Conservation (phyloP, 2,888 invertebrate species). For the Metalampra italica region DNA sequence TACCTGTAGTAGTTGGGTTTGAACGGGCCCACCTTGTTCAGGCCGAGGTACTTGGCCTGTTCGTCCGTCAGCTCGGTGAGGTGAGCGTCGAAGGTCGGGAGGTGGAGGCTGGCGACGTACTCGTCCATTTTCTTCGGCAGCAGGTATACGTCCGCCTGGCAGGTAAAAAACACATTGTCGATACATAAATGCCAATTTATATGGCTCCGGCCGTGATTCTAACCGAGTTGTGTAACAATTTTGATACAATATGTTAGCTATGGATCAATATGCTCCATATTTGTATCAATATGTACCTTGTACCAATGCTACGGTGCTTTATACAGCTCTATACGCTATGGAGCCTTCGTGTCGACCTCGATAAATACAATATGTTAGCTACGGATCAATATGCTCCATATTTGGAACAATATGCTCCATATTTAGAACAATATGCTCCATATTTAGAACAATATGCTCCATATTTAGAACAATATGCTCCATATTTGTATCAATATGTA, state of each 20-base stretch:
- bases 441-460: slow-evolving; percentile 15
- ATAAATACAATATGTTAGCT: too few relatives aligned
- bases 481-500: slow-evolving; percentile 16
- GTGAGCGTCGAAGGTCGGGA: slow-evolving; percentile 98
- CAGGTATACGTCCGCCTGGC: slow-evolving; percentile 93
- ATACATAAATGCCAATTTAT: background rate
- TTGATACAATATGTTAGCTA: too few relatives aligned
- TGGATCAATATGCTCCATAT: background rate
- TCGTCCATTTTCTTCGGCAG: slow-evolving; percentile 99
- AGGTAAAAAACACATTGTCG: background rate
- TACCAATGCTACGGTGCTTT: slow-evolving; percentile 97
- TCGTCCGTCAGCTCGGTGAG: slow-evolving; percentile 97
- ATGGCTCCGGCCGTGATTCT: too few relatives aligned
- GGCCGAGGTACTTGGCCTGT: slow-evolving; percentile 97
- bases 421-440: background rate
- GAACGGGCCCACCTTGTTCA: slow-evolving; percentile 98
- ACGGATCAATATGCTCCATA: too few relatives aligned
- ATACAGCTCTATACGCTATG: slow-evolving; percentile 97
- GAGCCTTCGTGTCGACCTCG: slow-evolving; percentile 96
- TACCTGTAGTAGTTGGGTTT: slow-evolving; percentile 99
- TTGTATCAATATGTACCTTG: slow-evolving; percentile 75
- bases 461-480: background rate
- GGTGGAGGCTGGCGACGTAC: slow-evolving; percentile 97
- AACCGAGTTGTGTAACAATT: too few relatives aligned
- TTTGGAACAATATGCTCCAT: too few relatives aligned